phyloP scores from a whole-genome alignment of 2,888 invertebrate species.

The Disparrhopalites patrizii region DNA sequence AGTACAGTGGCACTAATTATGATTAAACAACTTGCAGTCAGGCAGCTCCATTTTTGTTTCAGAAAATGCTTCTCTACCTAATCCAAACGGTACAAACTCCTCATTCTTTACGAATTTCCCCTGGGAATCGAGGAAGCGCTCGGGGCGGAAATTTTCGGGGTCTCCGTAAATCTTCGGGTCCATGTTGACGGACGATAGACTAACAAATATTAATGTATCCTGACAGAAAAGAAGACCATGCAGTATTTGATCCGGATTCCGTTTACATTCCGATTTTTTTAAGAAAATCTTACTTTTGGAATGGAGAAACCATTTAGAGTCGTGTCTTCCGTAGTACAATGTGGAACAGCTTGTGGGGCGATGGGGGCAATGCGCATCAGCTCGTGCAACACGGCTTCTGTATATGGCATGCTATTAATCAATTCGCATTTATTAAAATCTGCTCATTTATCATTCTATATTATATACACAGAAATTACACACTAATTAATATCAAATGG shows the following conservation, averaged over 20 bases:
- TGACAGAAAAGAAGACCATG: slow-evolving; percentile 2
- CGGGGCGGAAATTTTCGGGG: slow-evolving; percentile 47
- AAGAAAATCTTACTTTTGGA: slow-evolving; percentile 52
- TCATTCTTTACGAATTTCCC: slow-evolving; percentile 45
- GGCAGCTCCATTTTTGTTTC: too few species aligned
- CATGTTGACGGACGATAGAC: slow-evolving; percentile 44
- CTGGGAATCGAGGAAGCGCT: slow-evolving; percentile 43
- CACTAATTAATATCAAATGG: neutral
- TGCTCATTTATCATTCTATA: neutral
- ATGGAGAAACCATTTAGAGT: slow-evolving; percentile 57
- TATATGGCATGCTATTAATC: slow-evolving; percentile 55
- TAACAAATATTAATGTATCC: slow-evolving; percentile 40
- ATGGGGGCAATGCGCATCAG: slow-evolving; percentile 55
- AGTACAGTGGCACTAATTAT: too few species aligned
- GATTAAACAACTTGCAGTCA: too few species aligned
- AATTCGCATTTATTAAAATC: slow-evolving; percentile 1
- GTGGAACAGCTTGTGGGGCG: slow-evolving; percentile 55
- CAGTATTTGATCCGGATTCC: too few species aligned
- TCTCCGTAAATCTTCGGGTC: slow-evolving; percentile 47
- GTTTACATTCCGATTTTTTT: neutral
- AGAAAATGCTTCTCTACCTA: too few species aligned
- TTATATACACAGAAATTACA: neutral
- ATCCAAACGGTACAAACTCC: slow-evolving; percentile 46
- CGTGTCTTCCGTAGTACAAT: slow-evolving; percentile 57
- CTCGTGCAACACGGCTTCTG: slow-evolving; percentile 58